These are phyloP conservation scores for Portevinia maculata DNA, from an alignment of 2,888 invertebrate genomes.

Conservation along the genomic window DNA sequence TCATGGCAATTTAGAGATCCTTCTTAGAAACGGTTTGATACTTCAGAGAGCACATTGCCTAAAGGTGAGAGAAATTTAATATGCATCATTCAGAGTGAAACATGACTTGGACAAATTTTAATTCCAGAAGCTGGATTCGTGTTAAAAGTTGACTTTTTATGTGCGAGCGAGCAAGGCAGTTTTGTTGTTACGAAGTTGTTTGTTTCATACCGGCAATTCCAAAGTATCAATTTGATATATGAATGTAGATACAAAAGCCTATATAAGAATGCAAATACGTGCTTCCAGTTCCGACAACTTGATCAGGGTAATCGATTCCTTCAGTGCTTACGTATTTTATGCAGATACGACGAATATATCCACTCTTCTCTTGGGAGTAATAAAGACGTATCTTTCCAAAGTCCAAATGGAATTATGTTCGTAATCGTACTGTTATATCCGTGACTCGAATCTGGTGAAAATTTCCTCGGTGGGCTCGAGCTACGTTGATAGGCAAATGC, in stretches of 20 bases:
- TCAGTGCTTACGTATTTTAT: slow-evolving; percentile 17
- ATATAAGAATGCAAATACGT: slow-evolving; percentile 21
- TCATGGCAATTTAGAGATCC: slow-evolving; percentile 4
- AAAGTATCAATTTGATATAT: slow-evolving; percentile 3
- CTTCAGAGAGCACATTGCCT: slow-evolving; percentile 43
- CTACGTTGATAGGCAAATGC: slow-evolving; percentile 46
- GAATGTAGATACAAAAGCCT: neutral
- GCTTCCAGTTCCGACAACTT: slow-evolving; percentile 34
- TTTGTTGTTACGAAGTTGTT: slow-evolving; percentile 8
- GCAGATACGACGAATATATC: neutral
- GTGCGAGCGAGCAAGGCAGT: neutral
- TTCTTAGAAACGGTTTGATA: slow-evolving; percentile 16
- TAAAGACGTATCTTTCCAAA: slow-evolving; percentile 3
- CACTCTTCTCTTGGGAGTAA: slow-evolving; percentile 17
- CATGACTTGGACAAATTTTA: too few species aligned
- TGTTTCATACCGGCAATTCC: neutral
- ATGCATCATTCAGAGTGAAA: slow-evolving; percentile 29
- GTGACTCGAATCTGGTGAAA: slow-evolving; percentile 8
- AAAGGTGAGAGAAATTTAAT: slow-evolving; percentile 37
- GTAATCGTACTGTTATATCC: slow-evolving; percentile 25
- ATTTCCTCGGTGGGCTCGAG: neutral
- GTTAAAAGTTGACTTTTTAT: slow-evolving; percentile 4
- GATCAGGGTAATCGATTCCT: slow-evolving; percentile 52
- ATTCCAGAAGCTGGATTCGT: slow-evolving; percentile 5
- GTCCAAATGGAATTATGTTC: slow-evolving; percentile 23